Conservation (phyloP, 2,888 invertebrate genomes). For the Hesperia comma region DNA sequence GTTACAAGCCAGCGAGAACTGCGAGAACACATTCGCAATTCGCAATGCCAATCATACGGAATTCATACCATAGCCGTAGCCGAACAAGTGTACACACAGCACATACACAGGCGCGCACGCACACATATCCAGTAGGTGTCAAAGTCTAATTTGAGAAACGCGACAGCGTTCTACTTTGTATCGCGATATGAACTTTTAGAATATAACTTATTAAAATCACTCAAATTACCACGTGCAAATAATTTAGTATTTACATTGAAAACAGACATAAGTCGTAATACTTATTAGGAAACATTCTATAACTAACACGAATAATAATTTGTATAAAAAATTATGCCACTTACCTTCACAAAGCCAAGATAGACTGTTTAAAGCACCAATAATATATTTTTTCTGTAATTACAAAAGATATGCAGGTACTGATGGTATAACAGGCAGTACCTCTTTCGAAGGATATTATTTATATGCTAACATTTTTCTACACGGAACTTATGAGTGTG, state of each 20-base stretch:
- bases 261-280: too few species aligned
- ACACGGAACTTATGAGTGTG: conserved; percentile 31
- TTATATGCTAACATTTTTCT: conserved; percentile 48
- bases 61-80: conserved; percentile 12
- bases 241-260: too few species aligned
- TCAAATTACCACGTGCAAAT: too few species aligned
- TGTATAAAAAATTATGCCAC: not conserved
- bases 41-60: conserved; percentile 39
- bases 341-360: conserved; percentile 4
- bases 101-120: conserved; percentile 52
- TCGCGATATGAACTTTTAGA: not conserved
- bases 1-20: conserved; percentile 38
- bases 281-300: not conserved
- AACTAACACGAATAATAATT: not conserved
- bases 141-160: conserved; percentile 72
- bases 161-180: conserved; percentile 50
- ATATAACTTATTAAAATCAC: too few species aligned
- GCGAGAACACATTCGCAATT: conserved; percentile 49
- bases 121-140: conserved; percentile 70
- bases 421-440: conserved; percentile 51
- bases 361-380: conserved; percentile 18
- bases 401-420: conserved; percentile 42
- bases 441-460: conserved; percentile 49
- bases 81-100: conserved; percentile 51
- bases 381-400: conserved; percentile 13